phyloP scores from a whole-genome alignment of 1,140 invertebrate genomes.

The Neodiprion virginianus region DNA sequence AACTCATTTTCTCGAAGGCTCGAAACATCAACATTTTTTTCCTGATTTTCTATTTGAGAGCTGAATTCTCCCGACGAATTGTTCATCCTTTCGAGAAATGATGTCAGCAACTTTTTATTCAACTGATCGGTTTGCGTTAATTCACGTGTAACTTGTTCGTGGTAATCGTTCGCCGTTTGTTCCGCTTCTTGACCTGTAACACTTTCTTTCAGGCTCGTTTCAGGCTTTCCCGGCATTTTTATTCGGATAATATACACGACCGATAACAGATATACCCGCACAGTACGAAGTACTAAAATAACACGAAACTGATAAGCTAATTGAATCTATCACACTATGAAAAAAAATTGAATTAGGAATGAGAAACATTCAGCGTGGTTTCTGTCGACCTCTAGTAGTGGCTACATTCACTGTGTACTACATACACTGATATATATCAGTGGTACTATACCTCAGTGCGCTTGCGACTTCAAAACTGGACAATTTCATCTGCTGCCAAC shows the following conservation, averaged over 20 bases:
- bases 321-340: too few species aligned
- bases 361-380: too few species aligned
- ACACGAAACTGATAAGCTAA: too few species aligned
- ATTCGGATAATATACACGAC: background rate
- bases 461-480: too few species aligned
- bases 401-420: too few species aligned
- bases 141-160: constrained; percentile 53
- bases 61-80: constrained; percentile 38
- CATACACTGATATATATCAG: too few species aligned
- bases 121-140: constrained; percentile 69
- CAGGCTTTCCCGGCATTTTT: constrained; percentile 51
- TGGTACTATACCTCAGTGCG: too few species aligned
- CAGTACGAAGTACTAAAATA: too few species aligned
- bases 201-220: constrained; percentile 36
- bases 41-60: background rate
- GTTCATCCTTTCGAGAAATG: constrained; percentile 67
- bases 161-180: constrained; percentile 30
- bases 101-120: constrained; percentile 68
- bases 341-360: too few species aligned
- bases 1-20: background rate
- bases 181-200: constrained; percentile 35
- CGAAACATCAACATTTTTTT: background rate
- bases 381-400: too few species aligned
- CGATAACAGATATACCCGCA: too few species aligned
- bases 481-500: too few species aligned